Conservation (phyloP, 37 sponge, comb jelly and placozoan genomes). For the Theonella swinhoei region DNA sequence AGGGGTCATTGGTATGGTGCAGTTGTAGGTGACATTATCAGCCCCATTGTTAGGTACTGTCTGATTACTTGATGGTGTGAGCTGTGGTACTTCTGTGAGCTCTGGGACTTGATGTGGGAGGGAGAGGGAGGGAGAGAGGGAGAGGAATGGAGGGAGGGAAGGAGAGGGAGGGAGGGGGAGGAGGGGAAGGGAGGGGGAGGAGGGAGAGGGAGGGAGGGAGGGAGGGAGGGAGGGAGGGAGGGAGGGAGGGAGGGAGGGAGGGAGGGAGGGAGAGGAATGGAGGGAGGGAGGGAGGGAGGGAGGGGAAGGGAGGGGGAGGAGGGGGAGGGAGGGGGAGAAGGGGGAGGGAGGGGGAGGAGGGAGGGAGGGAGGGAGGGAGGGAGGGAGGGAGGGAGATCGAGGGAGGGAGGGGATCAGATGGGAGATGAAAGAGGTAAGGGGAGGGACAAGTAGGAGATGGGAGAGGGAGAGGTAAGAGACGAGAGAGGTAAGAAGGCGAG, state of each 20-base stretch:
- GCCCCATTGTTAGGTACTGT: background rate
- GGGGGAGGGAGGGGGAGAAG: background rate
- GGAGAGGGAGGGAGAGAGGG: background rate
- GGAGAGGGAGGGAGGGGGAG: background rate
- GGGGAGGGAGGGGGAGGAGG: too few species aligned
- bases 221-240: background rate
- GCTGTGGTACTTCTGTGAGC: too few species aligned
- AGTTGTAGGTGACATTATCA: background rate
- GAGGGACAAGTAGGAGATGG: too few species aligned
- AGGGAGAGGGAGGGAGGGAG: background rate
- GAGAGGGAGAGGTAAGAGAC: too few species aligned
- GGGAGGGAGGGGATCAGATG: too few species aligned
- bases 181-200: slow-evolving; percentile 4
- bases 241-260: slow-evolving; percentile 6
- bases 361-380: too few species aligned
- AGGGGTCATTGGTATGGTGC: background rate
- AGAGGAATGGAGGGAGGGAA: too few species aligned
- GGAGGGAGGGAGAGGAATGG: too few species aligned
- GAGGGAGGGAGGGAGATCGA: too few species aligned
- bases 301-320: background rate
- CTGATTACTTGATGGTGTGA: too few species aligned
- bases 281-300: background rate
- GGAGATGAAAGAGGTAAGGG: too few species aligned
- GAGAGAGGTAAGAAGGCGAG: too few species aligned
- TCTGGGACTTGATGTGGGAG: background rate